Evolutionary conservation across 2,113 vertebrate genomes (phyloP).

Genomic region (Elaphurus davidianus): DNA sequence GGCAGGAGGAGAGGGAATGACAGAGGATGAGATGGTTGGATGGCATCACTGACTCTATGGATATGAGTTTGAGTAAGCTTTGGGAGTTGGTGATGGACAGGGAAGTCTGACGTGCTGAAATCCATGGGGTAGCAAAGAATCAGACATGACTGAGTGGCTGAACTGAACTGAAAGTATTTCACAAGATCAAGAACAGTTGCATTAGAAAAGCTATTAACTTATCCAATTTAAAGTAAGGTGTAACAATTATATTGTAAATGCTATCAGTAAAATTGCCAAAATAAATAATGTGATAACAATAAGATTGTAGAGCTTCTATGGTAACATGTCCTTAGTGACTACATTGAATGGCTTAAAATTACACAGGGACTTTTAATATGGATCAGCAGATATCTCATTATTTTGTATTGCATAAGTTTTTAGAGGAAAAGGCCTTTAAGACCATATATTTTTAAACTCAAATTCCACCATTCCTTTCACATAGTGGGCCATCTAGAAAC

Average conservation of each 20-base stretch:
- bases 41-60: background rate
- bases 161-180: background rate
- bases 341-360: background rate
- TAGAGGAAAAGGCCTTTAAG: background rate
- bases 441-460: background rate
- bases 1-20: background rate
- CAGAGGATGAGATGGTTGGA: background rate
- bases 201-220: background rate
- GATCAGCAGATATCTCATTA: background rate
- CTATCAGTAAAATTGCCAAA: background rate
- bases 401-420: background rate
- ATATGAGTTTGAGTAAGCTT: background rate
- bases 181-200: background rate
- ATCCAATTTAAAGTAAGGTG: background rate
- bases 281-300: background rate
- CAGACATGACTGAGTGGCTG: background rate
- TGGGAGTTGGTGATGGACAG: background rate
- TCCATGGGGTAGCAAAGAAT: background rate
- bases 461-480: background rate
- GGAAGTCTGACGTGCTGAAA: background rate
- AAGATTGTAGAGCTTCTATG: background rate
- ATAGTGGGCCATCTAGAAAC: background rate
- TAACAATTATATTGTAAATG: background rate
- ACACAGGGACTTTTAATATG: background rate
- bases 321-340: background rate